phyloP scores from a whole-genome alignment of 2,113 vertebrate species.

The Piprites chloris region DNA sequence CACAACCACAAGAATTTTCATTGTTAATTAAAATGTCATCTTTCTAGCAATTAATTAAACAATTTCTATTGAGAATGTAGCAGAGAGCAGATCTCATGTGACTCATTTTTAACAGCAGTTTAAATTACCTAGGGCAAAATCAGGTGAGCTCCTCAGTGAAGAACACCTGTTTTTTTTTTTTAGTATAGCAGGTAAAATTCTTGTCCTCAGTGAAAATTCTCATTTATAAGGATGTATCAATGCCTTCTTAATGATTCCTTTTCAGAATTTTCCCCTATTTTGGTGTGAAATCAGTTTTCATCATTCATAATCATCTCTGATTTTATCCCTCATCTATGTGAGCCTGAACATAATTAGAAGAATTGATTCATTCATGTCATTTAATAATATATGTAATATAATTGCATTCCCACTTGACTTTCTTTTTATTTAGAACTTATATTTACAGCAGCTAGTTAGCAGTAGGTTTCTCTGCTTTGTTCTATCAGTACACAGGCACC shows the following conservation, averaged over 20 bases:
- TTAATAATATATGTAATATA: neutral
- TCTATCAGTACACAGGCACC: neutral
- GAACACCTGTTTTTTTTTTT: neutral
- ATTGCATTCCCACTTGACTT: neutral
- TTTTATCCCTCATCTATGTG: neutral
- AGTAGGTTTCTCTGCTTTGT: neutral
- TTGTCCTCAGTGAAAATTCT: neutral
- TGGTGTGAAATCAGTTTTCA: neutral
- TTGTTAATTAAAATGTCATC: neutral
- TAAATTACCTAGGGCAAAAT: neutral
- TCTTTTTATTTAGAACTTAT: neutral
- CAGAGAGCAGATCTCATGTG: neutral
- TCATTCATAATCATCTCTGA: neutral
- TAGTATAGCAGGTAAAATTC: neutral
- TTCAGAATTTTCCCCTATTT: neutral
- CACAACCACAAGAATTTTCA: neutral
- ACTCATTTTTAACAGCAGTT: neutral
- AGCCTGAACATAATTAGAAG: neutral
- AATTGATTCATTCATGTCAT: neutral
- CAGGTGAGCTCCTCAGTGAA: neutral
- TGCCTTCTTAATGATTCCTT: neutral
- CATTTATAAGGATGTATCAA: neutral
- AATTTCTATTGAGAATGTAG: neutral
- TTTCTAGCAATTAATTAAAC: slow-evolving; percentile 4
- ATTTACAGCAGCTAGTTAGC: neutral